phyloP scores from a whole-genome alignment of 2,113 vertebrate genomes.

The Trematocara marginatum region DNA sequence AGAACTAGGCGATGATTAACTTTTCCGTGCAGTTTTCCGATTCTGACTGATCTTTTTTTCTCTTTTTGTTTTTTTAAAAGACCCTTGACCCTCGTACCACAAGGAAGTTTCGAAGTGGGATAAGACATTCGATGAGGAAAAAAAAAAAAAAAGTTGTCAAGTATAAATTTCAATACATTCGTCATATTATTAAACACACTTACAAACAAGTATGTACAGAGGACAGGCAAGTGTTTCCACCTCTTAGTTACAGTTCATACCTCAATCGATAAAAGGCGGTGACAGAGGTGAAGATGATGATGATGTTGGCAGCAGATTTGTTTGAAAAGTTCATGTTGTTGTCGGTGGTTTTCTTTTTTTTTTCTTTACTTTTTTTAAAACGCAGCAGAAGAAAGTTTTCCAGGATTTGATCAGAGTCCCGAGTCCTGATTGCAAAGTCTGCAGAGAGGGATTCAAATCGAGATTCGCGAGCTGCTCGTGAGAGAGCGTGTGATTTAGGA shows the following conservation, averaged over 20 bases:
- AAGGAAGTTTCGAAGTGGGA: not conserved
- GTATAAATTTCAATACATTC: constrained; percentile 68
- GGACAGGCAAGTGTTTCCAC: not conserved
- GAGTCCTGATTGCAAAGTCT: not conserved
- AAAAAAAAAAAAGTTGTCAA: constrained; percentile 38
- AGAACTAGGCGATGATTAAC: constrained; percentile 2
- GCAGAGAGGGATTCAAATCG: not conserved
- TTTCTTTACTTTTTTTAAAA: not conserved
- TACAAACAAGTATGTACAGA: constrained; percentile 55
- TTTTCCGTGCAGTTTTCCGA: constrained; percentile 13
- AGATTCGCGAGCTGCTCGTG: not conserved
- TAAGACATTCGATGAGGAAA: not conserved
- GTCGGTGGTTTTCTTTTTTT: rapidly evolving
- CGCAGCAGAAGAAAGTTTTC: not conserved
- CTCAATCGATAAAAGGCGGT: not conserved
- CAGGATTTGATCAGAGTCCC: not conserved
- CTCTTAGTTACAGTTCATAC: constrained; percentile 19
- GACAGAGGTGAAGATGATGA: not conserved
- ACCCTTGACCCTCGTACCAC: not conserved
- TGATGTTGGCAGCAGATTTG: constrained; percentile 5
- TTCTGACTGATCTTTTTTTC: not conserved
- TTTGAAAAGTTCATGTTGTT: not conserved
- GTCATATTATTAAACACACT: constrained; percentile 30
- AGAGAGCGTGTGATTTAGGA: not conserved
- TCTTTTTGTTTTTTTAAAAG: not conserved